phyloP scores from a whole-genome alignment of 1,140 invertebrate species.

The Druon quercuslanigerum region DNA sequence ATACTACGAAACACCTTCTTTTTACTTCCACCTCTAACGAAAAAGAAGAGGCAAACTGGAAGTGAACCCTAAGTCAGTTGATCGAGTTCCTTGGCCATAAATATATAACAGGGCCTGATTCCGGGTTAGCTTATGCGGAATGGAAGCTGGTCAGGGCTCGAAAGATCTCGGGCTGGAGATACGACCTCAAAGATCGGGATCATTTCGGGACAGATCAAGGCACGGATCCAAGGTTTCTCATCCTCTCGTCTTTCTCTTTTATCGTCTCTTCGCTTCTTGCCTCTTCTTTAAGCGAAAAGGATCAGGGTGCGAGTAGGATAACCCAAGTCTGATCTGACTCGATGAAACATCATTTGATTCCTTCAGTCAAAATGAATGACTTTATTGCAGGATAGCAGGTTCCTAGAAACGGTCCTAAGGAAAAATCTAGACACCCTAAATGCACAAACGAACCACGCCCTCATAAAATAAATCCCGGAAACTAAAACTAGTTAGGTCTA shows the following conservation, averaged over 20 bases:
- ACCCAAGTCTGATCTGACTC: neutral
- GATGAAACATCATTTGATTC: neutral
- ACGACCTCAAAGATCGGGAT: slow-evolving; percentile 41
- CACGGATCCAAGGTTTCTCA: slow-evolving; percentile 42
- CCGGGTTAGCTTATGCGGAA: slow-evolving; percentile 9
- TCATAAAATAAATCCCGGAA: too few species aligned
- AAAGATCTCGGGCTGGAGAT: slow-evolving; percentile 44
- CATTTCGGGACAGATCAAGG: slow-evolving; percentile 29
- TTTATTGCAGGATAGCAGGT: too few species aligned
- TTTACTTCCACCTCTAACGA: neutral
- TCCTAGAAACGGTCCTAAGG: too few species aligned
- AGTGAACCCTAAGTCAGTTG: neutral
- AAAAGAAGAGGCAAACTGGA: neutral
- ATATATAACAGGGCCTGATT: slow-evolving; percentile 4
- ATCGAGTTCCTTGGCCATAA: slow-evolving; percentile 17
- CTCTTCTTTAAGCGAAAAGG: neutral
- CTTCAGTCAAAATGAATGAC: too few species aligned
- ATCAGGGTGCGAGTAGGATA: neutral
- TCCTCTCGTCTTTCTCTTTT: slow-evolving; percentile 31
- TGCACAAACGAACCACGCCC: too few species aligned
- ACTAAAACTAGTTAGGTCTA: too few species aligned
- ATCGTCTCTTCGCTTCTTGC: slow-evolving; percentile 37
- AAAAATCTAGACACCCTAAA: too few species aligned
- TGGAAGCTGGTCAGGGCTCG: slow-evolving; percentile 21
- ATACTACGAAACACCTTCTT: neutral